Percentiles rank a stretch among this genome's conserved stretches.
Conservation (phyloP, 2,888 invertebrate species). For the Lysandra bellargus region DNA sequence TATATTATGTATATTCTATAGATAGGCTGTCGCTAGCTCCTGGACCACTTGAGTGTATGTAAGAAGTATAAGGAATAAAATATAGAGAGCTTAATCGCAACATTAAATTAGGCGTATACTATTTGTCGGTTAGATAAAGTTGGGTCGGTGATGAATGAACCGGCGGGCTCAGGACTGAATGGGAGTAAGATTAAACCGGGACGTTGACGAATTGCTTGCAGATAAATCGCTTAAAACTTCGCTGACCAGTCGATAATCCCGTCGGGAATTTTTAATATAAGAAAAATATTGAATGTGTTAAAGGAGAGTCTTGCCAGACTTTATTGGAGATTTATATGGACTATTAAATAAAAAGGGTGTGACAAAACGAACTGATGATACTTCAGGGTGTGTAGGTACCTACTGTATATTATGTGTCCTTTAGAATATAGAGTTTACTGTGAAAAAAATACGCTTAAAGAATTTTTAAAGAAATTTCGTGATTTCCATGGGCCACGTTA, state of each 20-base stretch:
- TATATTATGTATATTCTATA: too few species aligned
- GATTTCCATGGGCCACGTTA: too few species aligned
- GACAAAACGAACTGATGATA: too few species aligned
- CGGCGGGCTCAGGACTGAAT: constrained; percentile 71
- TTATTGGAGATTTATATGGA: background rate
- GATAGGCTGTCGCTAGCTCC: too few species aligned
- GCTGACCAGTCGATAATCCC: constrained; percentile 35
- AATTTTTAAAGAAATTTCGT: too few species aligned
- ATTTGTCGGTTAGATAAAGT: constrained; percentile 39
- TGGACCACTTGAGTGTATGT: too few species aligned
- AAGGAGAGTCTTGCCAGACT: background rate
- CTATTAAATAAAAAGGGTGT: too few species aligned
- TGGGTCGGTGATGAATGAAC: constrained; percentile 69
- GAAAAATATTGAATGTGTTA: background rate
- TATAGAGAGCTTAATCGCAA: background rate
- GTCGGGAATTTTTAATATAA: constrained; percentile 1
- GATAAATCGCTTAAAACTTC: constrained; percentile 72
- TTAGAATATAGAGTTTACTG: too few species aligned
- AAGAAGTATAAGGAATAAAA: background rate
- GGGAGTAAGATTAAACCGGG: constrained; percentile 70
- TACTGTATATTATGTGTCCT: too few species aligned
- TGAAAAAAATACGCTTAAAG: too few species aligned
- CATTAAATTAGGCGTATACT: constrained; percentile 21
- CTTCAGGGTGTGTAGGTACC: too few species aligned
- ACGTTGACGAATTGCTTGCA: constrained; percentile 75